Evolutionary conservation across 1,140 invertebrate species (phyloP), one percentile per base, ranked within the genome.

Genomic region (Helicoverpa zea): DNA sequence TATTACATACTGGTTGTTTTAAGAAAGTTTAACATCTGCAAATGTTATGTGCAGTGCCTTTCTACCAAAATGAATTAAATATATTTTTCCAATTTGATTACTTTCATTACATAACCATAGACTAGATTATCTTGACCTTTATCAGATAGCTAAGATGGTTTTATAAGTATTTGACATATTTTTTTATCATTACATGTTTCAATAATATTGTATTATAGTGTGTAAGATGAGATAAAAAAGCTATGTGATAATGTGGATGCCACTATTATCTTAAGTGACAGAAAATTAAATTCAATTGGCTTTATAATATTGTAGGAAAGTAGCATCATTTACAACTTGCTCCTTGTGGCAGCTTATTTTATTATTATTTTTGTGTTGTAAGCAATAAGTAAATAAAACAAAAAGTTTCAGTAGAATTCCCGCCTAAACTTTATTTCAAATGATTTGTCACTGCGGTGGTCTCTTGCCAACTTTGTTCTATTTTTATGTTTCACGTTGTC

Each of bases 391-490:
- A 82, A 63, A 73, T 61, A 82, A 82, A 54, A 74, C n/a, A 64
- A 4, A 14, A 70, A 56, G 52, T 76, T 68, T 90, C 82, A 95
- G 75, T 95, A 95, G 88, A 95, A 95, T 84, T 95, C 83, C 85
- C 93, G 90, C 87, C 95, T 88, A 81, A 95, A 93, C 70, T 91
- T 87, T 58, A 90, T 89, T 89, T 95, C 95, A 66, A 91, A 83
- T 75, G 74, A 87, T 87, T 81, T 93, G 64, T 91, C 87, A 81
- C 83, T 84, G 13, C 87, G 70, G 61, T 84, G 51, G 43, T 91
- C 85, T 56, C 68, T 87, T 66, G 54, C 56, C 68, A 84, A 58
- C 43, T 83, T 81, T 64, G 83, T 89, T 79, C 87, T 91, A 72
- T 81, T 89, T 29, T 86, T 81, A 58, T 81, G 61, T 79, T 85